These are phyloP conservation scores for Coregonus suidteri DNA, from an alignment of 2,797 vertebrate species.

Conservation along the genomic window DNA sequence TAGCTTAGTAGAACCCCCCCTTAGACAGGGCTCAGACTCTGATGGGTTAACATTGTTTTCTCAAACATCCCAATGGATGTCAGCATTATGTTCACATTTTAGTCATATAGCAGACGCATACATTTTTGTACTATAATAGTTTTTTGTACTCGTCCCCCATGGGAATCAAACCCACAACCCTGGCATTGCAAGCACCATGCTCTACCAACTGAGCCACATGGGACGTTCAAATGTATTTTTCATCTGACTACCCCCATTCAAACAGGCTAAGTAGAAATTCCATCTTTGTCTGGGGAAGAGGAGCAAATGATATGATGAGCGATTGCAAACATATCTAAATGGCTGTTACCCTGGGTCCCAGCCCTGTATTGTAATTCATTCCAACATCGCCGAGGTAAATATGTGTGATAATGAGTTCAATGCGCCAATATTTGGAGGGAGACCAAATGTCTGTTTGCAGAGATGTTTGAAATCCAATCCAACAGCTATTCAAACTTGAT, in stretches of 20 bases:
- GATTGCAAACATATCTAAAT: constrained; percentile 43
- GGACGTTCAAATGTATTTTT: neutral
- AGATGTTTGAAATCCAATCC: constrained; percentile 46
- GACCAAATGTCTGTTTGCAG: constrained; percentile 51
- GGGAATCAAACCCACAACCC: too few relatives aligned
- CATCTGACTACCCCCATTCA: neutral
- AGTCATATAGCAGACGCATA: too few relatives aligned
- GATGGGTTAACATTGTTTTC: neutral
- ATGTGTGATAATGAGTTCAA: constrained; percentile 51
- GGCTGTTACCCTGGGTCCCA: constrained; percentile 15
- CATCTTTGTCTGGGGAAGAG: constrained; percentile 28
- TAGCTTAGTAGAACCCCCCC: too few relatives aligned
- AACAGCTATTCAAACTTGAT: constrained; percentile 28
- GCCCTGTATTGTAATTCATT: constrained; percentile 45
- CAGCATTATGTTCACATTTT: neutral
- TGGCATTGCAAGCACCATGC: too few relatives aligned
- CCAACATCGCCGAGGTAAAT: constrained; percentile 33
- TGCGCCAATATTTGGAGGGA: constrained; percentile 38
- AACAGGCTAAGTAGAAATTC: constrained; percentile 6
- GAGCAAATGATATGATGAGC: constrained; percentile 41
- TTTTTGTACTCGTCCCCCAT: too few relatives aligned
- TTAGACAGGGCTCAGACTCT: too few relatives aligned
- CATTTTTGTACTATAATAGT: too few relatives aligned
- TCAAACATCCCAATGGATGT: neutral
- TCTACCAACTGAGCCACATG: too few relatives aligned